Conservation (phyloP, 2,888 invertebrate genomes). For the Lypha dubia region DNA sequence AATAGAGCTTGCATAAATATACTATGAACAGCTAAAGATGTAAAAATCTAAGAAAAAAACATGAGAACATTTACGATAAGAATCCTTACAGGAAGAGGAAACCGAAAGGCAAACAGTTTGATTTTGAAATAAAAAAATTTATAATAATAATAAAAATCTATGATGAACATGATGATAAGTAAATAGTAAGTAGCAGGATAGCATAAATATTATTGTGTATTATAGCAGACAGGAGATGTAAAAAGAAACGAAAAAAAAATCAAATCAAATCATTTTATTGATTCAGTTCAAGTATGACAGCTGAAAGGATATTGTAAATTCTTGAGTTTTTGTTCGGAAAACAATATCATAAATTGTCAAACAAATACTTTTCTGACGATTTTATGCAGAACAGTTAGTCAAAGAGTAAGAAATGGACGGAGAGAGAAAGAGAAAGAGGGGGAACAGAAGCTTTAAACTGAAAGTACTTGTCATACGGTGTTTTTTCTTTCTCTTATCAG, state of each 20-base stretch:
- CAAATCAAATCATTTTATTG: not conserved
- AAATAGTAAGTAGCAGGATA: constrained; percentile 47
- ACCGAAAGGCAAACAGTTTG: constrained; percentile 14
- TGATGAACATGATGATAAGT: constrained; percentile 48
- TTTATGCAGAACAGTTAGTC: not conserved
- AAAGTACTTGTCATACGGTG: too few relatives aligned
- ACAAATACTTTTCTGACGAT: constrained; percentile 14
- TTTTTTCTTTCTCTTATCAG: too few relatives aligned
- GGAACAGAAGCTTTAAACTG: too few relatives aligned
- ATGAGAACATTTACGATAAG: not conserved
- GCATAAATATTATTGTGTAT: not conserved
- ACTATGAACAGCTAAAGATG: constrained; percentile 31
- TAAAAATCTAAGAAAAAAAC: constrained; percentile 7
- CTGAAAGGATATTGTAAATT: not conserved
- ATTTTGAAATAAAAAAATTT: constrained; percentile 12
- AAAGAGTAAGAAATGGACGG: too few relatives aligned
- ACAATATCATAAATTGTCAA: constrained; percentile 18
- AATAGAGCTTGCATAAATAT: constrained; percentile 45
- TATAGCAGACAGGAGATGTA: not conserved
- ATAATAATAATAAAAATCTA: too few relatives aligned
- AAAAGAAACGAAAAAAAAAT: not conserved
- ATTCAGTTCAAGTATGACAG: not conserved
- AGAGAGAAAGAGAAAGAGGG: too few relatives aligned
- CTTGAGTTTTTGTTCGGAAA: constrained; percentile 16
- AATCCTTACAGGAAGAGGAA: not conserved